Percentiles rank a stretch among this genome's conserved stretches.
These are phyloP conservation scores for Plusia festucae DNA, from an alignment of 2,888 invertebrate species.

Conservation along the genomic window DNA sequence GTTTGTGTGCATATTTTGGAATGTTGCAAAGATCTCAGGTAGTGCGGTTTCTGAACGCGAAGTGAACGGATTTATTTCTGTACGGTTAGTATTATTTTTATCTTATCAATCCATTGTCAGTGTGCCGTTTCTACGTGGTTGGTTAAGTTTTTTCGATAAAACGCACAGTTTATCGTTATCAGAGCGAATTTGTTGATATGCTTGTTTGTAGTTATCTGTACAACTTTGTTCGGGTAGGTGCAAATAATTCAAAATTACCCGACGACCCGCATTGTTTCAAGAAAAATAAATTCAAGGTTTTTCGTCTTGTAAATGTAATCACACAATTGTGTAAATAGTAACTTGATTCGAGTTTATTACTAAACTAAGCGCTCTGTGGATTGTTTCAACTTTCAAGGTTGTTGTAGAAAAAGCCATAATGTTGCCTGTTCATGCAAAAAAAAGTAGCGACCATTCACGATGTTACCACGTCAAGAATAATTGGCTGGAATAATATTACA, in stretches of 20 bases:
- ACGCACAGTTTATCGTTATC: slow-evolving; percentile 54
- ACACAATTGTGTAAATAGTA: slow-evolving; percentile 58
- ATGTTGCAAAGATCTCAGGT: slow-evolving; percentile 78
- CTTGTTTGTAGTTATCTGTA: slow-evolving; percentile 49
- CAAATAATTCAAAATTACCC: slow-evolving; percentile 49
- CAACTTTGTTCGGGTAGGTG: slow-evolving; percentile 44
- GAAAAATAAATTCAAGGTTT: slow-evolving; percentile 51
- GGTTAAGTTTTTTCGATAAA: slow-evolving; percentile 59
- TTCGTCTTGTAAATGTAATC: slow-evolving; percentile 55
- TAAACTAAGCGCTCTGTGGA: slow-evolving; percentile 34
- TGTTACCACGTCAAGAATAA: slow-evolving; percentile 27
- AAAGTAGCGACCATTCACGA: slow-evolving; percentile 13
- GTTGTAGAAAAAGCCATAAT: slow-evolving; percentile 31
- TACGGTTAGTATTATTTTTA: slow-evolving; percentile 74
- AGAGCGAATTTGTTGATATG: slow-evolving; percentile 52
- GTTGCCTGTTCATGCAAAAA: slow-evolving; percentile 45
- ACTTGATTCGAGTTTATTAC: slow-evolving; percentile 40
- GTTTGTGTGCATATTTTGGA: slow-evolving; percentile 75
- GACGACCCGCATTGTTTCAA: slow-evolving; percentile 35
- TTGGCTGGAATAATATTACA: slow-evolving; percentile 38
- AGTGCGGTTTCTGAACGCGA: slow-evolving; percentile 62
- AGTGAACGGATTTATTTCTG: slow-evolving; percentile 76
- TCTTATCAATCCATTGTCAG: slow-evolving; percentile 73
- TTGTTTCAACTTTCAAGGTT: slow-evolving; percentile 47
- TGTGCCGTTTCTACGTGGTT: slow-evolving; percentile 61